These are phyloP conservation scores for Schizaphis graminum DNA, from an alignment of 2,888 invertebrate species.

Conservation along the genomic window DNA sequence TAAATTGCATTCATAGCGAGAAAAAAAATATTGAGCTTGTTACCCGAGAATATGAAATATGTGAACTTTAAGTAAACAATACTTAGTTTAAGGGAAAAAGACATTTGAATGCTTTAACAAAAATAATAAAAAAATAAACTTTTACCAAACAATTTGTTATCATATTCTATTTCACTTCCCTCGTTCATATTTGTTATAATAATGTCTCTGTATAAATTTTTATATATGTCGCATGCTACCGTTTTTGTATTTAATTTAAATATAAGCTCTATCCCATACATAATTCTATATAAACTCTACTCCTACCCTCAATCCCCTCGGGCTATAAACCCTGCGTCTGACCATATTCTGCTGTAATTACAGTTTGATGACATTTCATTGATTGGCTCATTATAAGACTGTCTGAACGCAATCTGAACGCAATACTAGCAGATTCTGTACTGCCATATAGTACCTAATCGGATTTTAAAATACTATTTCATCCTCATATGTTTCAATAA, in stretches of 20 bases:
- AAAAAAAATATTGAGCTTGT: background rate
- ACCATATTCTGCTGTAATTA: constrained; percentile 34
- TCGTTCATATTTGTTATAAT: background rate
- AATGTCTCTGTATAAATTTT: background rate
- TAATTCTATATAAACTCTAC: background rate
- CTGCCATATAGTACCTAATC: background rate
- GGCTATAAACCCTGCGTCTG: background rate
- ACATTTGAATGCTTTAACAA: constrained; percentile 20
- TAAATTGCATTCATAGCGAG: constrained; percentile 17
- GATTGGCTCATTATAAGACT: constrained; percentile 34
- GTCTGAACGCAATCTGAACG: constrained; percentile 40
- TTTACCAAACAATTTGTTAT: background rate
- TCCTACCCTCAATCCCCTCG: background rate
- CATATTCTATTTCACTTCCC: background rate
- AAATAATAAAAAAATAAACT: background rate
- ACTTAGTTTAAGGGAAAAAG: background rate
- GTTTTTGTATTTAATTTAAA: background rate
- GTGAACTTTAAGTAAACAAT: constrained; percentile 43
- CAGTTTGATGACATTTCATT: constrained; percentile 38
- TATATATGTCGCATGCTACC: background rate
- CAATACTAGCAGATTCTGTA: background rate
- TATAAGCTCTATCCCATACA: background rate
- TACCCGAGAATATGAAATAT: constrained; percentile 4
- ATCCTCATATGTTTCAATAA: background rate
- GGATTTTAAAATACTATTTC: background rate